These are phyloP conservation scores for Platygyra sinensis DNA, from an alignment of 64 coral and sea anemone genomes.

Conservation along the genomic window DNA sequence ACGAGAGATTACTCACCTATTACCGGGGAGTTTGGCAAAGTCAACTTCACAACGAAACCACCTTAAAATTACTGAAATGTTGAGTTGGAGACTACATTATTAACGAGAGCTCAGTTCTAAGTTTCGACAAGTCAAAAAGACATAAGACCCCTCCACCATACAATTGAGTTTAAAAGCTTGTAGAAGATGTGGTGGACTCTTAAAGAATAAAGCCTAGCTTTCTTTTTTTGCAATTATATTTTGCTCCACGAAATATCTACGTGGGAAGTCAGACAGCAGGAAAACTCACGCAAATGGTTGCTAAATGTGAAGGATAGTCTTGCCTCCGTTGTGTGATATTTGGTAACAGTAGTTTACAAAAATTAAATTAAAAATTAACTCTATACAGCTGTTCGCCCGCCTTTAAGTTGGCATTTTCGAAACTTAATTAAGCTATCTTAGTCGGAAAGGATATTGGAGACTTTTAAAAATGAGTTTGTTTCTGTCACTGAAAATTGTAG, in stretches of 20 bases:
- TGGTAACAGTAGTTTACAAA: neutral
- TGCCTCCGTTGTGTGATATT: neutral
- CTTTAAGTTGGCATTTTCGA: neutral
- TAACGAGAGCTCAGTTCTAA: no score
- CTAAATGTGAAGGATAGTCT: neutral
- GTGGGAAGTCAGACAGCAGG: neutral
- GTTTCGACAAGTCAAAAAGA: neutral
- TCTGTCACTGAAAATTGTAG: neutral
- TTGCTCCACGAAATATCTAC: neutral
- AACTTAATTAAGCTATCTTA: neutral
- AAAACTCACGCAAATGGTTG: neutral
- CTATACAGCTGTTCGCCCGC: neutral
- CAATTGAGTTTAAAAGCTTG: neutral
- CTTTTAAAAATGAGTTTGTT: neutral
- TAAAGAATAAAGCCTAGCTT: neutral
- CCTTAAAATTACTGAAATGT: no score
- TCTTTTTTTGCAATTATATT: neutral
- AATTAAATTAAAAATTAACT: conserved; percentile 26
- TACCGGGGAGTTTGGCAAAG: no score
- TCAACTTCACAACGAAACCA: no score
- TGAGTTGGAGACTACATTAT: no score
- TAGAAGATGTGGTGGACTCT: neutral
- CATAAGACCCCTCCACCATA: neutral
- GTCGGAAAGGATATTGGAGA: neutral
- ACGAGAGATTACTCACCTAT: no score